Base-by-base conservation (phyloP, 2,797 vertebrate genomes). In the Xenopus petersii region DNA sequence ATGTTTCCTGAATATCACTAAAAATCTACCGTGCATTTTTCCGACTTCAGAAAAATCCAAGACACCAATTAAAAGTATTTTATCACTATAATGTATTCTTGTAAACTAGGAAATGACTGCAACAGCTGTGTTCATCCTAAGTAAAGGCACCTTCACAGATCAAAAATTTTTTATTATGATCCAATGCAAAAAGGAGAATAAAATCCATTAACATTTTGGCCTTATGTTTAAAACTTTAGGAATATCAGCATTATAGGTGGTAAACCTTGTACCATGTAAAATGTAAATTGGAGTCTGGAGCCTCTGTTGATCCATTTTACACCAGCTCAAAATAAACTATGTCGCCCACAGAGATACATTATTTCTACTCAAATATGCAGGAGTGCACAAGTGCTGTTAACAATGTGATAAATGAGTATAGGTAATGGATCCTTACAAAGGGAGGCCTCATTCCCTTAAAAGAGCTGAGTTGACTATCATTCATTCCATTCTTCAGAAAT, bases 401-500 rank as follows among this genome's bases (percentile, higher is more conserved):
- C 21, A 30, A 30, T 30, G 26, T 30, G 71, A 75, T 75, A 86
- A 87, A 83, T 75, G 48, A 90, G 66, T 67, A 82, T 85, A 81
- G 75, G 49, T 78, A 85, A 80, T 83, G 79, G 61, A 82, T 88
- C 75, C 82, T 61, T 85, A 87, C 81, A 78, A 42, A 67, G 46
- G 81, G 24, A 81, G 80, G 75, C 61, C 64, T 70, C 47, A 51
- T 16, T 42, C 5, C 70, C 67, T 64, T 66, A 74, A 83, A 81
- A 71, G 84, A 79, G 77, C 81, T 82, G 76, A 82, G 84, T 83
- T 84, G 81, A 66, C 77, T 81, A 51, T 87, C 87, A 91, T 91
- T 88, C 85, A 79, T 87, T 88, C 83, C 83, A 79, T 87, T 86
- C 84, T 87, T 75, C 74, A 87, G 83, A 86, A 87, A 83, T 75